A percentile compares a stretch with the other conserved stretches of the same genome.
Conservation (phyloP, 92 coral and sea anemone genomes). For the Anthopleura xanthogrammica region DNA sequence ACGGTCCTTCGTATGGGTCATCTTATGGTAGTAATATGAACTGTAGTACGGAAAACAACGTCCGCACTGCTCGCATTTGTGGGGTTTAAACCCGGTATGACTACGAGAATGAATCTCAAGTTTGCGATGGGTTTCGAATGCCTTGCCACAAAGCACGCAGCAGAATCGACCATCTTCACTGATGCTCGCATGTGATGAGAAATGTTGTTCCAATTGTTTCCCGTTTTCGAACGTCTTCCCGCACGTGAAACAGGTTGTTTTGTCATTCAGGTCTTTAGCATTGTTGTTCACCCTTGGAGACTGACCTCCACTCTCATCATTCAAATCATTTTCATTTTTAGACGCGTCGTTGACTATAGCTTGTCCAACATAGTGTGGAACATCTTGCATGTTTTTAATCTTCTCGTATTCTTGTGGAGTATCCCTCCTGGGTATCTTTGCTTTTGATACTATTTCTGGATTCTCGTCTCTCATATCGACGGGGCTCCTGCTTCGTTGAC, state of each 20-base stretch:
- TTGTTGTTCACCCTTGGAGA: conserved; percentile 5
- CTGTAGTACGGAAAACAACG: conserved; percentile 91
- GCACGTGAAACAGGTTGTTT: conserved; percentile 73
- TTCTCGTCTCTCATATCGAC: neutral
- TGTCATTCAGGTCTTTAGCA: conserved; percentile 36
- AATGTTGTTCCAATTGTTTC: conserved; percentile 75
- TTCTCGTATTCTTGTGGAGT: conserved; percentile 7
- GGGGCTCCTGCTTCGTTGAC: neutral
- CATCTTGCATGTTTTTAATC: neutral
- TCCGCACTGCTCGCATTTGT: conserved; percentile 84
- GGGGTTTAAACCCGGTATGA: conserved; percentile 90
- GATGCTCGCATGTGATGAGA: conserved; percentile 81
- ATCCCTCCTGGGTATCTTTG: neutral
- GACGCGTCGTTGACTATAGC: neutral
- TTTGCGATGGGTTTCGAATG: conserved; percentile 84
- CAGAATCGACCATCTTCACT: conserved; percentile 84
- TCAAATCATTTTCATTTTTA: conserved; percentile 15
- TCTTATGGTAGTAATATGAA: conserved; percentile 86
- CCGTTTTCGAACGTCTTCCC: conserved; percentile 78
- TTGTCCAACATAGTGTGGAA: conserved; percentile 4
- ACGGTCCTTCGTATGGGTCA: conserved; percentile 91
- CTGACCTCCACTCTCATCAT: conserved; percentile 18
- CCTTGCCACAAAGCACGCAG: conserved; percentile 74
- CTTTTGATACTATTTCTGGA: neutral
- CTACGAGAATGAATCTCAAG: conserved; percentile 88